Evolutionary conservation across 2,797 vertebrate species (phyloP), one percentile per base, ranked within the genome.

Genomic region (Pseudomugil gertrudae): DNA sequence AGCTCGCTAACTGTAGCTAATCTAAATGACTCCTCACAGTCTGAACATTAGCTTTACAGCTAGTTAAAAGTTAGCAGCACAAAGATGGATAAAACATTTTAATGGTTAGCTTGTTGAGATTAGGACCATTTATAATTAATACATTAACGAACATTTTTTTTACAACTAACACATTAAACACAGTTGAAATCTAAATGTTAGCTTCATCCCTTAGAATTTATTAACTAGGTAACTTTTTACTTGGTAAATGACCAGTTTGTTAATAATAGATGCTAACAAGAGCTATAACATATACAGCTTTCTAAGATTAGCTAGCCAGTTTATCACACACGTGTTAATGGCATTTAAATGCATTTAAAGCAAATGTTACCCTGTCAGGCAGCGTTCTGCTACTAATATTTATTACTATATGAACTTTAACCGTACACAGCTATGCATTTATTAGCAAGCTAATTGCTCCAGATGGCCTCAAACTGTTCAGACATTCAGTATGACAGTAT

Each of bases 401-500:
- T 35, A 21, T 52, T 33, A 45, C 1, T 19, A 3, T 9, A 24
- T 38, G 21, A 2, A 11, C 19, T 51, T 38, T 66, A n/a, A 47
- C 43, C 10, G 45, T 27, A 26, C 2, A 1, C 24, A 63, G 40
- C 23, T 29, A 13, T 13, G 0, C 24, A 15, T 23, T 38, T 15
- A 10, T 50, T 27, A 30, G 36, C 54, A 17, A 43, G n/a, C 29
- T 27, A 33, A 35, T 10, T 2, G 57, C 43, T 51, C 9, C n/a
- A 45, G 3, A 45, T 21, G 50, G 17, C 32, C 36, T 19, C 23
- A 17, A 8, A 14, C 33, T 26, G 1, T 38, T 54, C 51, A 60
- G 24, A 26, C 14, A 6, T 17, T 8, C 5, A 8, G 15, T 52
- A 27, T 29, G 26, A 29, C 66, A 72, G 43, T 72, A 69, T 43